Base-by-base conservation (phyloP, 2,888 invertebrate species). In the Aporophyla lueneburgensis region DNA sequence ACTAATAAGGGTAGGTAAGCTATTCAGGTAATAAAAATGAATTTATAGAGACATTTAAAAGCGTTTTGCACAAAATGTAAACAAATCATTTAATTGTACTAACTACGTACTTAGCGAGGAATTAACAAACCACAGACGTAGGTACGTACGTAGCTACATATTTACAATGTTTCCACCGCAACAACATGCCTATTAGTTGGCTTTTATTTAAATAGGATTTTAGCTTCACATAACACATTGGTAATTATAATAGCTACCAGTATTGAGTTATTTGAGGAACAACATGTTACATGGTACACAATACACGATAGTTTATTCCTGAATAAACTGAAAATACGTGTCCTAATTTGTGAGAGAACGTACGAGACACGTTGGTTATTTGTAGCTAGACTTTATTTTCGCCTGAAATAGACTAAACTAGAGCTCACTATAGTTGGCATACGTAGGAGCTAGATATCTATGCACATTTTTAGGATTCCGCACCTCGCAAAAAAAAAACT, bases 241-340 rank as follows among this genome's bases (percentile, higher is more conserved):
- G 53, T 40, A 49, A 80, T 53, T 43, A 16, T 56, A 53, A 53
- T 33, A 33, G 5, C 7, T 65, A n/a, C n/a, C n/a, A 66, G 24
- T 51, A 53, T 71, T 46, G n/a, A n/a, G 33, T 49, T 80, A 53
- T 63, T 79, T 63, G 33, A n/a, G 27, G 56, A 71, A 51, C 16
- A 51, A 51, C 27, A 61, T 21, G 12, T 27, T 61, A 54, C 19
- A 33, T 21, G 14, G 16, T 33, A 76, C 14, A 77, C 3, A 76
- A 63, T 19, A 77, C 3, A 76, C n/a, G 51, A 58, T 58, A 76
- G 19, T 63, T 51, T 67, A 61, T 43, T 54, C 16, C 53, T 21
- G 56, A 61, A 61, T 69, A 40, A 21, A 78, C 24, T 21, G 40
- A 46, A 78, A 54, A 76, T 61, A 70, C 53, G 53, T 79, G 79